Evolutionary conservation across 2,797 vertebrate species (phyloP).

Genomic region (Fundulus diaphanus): DNA sequence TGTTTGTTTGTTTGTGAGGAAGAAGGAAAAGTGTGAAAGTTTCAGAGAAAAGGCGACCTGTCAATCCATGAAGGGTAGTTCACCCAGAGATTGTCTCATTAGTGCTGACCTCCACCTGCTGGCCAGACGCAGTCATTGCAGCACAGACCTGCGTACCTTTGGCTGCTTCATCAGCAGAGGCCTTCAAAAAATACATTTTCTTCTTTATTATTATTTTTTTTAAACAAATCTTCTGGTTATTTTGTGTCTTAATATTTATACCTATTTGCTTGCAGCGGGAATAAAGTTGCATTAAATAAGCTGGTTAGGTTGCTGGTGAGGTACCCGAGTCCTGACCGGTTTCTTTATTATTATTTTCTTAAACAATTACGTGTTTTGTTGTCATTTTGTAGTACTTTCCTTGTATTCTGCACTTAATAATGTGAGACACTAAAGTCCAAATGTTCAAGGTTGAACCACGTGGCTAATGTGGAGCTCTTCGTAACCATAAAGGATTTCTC

Average conservation of each 20-base stretch:
- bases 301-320: conserved; percentile 41
- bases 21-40: conserved; percentile 15
- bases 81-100: conserved; percentile 37
- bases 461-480: conserved; percentile 1
- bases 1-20: conserved; percentile 16
- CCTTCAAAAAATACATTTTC: conserved; percentile 26
- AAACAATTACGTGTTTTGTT: conserved; percentile 48
- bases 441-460: conserved; percentile 31
- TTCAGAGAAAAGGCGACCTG: conserved; percentile 27
- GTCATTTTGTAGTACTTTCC: conserved; percentile 55
- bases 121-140: conserved; percentile 53
- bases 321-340: conserved; percentile 17
- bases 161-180: conserved; percentile 24
- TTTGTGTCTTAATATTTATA: conserved; percentile 80
- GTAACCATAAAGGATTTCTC: background rate
- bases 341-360: conserved; percentile 52
- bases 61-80: conserved; percentile 68
- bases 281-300: conserved; percentile 60
- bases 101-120: conserved; percentile 73
- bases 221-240: conserved; percentile 50
- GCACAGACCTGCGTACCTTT: conserved; percentile 18
- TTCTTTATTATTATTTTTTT: background rate
- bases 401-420: conserved; percentile 74
- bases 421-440: conserved; percentile 66
- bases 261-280: conserved; percentile 63